Percentiles rank a stretch among this genome's conserved stretches.
Evolutionary conservation across 1,140 invertebrate genomes (phyloP).

Genomic region (Prorops nasuta): DNA sequence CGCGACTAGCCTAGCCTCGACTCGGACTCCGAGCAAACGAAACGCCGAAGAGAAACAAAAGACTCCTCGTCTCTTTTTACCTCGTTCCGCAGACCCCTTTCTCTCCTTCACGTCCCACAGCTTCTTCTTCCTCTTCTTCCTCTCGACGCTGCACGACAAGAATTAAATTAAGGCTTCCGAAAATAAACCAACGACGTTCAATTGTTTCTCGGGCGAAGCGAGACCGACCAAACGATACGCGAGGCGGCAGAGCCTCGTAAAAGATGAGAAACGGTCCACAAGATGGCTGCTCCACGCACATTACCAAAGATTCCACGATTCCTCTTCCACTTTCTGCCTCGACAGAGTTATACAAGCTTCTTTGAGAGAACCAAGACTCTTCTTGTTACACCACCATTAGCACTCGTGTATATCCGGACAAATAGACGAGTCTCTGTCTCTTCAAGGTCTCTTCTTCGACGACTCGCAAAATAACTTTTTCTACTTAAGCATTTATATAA

Average conservation of each 20-base stretch:
- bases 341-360: no score
- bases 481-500: no score
- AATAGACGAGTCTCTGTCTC: no score
- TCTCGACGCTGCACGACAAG: slow-evolving; percentile 17
- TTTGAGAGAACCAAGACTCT: no score
- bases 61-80: slow-evolving; percentile 24
- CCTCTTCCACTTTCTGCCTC: no score
- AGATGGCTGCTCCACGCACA: slow-evolving; percentile 31
- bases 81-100: neutral
- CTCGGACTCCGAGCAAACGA: no score
- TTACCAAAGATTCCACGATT: no score
- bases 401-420: no score
- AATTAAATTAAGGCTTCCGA: slow-evolving; percentile 44
- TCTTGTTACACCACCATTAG: no score
- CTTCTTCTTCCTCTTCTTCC: slow-evolving; percentile 7
- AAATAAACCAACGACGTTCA: slow-evolving; percentile 45
- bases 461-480: no score
- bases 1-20: slow-evolving; percentile 15
- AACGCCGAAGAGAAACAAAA: slow-evolving; percentile 37
- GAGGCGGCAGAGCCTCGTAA: slow-evolving; percentile 30
- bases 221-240: slow-evolving; percentile 14
- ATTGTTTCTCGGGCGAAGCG: slow-evolving; percentile 35
- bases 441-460: no score
- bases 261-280: slow-evolving; percentile 43
- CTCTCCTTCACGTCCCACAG: slow-evolving; percentile 8